phyloP scores from a whole-genome alignment of 2,888 invertebrate species.

The Sialis lutaria region DNA sequence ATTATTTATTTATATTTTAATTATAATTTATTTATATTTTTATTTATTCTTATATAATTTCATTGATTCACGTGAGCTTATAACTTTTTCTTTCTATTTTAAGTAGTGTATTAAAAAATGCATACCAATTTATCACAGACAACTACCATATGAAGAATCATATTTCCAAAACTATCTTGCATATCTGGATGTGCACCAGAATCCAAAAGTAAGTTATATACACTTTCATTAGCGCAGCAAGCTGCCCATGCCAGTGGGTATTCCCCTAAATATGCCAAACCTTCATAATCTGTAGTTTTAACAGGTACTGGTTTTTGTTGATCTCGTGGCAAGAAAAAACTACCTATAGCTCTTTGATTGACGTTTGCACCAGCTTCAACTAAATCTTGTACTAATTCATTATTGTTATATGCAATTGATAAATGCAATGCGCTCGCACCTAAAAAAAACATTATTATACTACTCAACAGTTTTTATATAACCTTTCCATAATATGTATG shows the following conservation, averaged over 20 bases:
- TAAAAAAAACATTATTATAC: conserved; percentile 17
- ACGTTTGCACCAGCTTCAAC: conserved; percentile 87
- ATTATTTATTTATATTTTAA: conserved; percentile 4
- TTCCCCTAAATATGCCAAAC: conserved; percentile 92
- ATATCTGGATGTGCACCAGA: conserved; percentile 87
- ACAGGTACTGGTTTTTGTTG: conserved; percentile 68
- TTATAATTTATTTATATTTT: no score
- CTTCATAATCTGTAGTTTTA: conserved; percentile 84
- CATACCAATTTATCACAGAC: conserved; percentile 89
- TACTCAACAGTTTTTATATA: no score
- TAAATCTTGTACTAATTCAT: conserved; percentile 83
- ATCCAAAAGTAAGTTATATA: conserved; percentile 87
- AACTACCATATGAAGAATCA: conserved; percentile 98
- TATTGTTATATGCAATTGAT: conserved; percentile 92
- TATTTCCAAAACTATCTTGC: conserved; percentile 95
- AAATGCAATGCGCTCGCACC: conserved; percentile 88
- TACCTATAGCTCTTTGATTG: conserved; percentile 85
- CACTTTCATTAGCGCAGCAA: conserved; percentile 91
- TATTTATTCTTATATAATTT: conserved; percentile 1
- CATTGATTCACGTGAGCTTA: not conserved
- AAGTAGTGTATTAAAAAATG: conserved; percentile 6
- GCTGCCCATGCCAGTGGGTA: conserved; percentile 96
- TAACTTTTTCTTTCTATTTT: not conserved
- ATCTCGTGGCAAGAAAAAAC: conserved; percentile 91
- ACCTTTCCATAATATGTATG: no score